Conservation (phyloP, 2,797 vertebrate species). For the Characodon lateralis region DNA sequence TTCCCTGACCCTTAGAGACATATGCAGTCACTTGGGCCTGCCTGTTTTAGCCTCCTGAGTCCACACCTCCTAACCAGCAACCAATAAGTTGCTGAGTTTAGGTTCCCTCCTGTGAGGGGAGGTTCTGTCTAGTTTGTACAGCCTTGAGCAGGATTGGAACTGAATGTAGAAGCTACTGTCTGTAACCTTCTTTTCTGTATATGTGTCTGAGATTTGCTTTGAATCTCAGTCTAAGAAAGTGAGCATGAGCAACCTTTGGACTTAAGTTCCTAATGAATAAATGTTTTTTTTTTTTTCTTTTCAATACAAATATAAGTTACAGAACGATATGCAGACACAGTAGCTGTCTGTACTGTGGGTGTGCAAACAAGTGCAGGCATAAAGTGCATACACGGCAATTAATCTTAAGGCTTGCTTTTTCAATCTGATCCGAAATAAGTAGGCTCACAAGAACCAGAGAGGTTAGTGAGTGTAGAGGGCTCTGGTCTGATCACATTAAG, state of each 20-base stretch:
- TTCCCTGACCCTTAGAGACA: background rate
- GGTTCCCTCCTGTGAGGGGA: conserved; percentile 39
- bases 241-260: conserved; percentile 14
- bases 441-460: background rate
- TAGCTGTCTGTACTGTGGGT: background rate
- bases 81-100: conserved; percentile 55
- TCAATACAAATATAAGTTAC: background rate
- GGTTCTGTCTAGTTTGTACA: conserved; percentile 57
- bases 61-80: conserved; percentile 44
- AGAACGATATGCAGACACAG: background rate
- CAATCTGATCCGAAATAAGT: background rate
- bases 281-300: background rate
- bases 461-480: conserved; percentile 1
- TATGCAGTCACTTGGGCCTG: conserved; percentile 10
- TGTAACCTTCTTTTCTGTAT: background rate
- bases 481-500: background rate
- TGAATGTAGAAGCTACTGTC: conserved; percentile 9
- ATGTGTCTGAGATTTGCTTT: background rate
- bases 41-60: conserved; percentile 15
- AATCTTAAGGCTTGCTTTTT: background rate
- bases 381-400: background rate
- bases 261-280: background rate
- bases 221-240: background rate
- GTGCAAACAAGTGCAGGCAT: background rate
- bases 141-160: conserved; percentile 31